phyloP scores from a whole-genome alignment of 2,797 vertebrate species.

The Zalophus californianus region DNA sequence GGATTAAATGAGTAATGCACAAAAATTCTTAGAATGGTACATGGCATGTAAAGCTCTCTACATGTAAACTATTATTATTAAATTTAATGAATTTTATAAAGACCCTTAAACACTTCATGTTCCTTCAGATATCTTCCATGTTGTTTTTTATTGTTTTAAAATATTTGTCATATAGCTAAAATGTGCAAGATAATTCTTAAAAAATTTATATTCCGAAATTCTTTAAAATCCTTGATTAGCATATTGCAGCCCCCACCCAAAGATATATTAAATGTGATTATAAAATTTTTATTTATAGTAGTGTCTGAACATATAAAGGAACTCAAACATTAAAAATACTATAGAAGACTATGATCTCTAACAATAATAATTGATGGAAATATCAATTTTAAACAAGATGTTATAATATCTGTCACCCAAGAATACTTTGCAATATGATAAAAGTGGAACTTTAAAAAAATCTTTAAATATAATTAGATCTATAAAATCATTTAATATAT shows the following conservation, averaged over 20 bases:
- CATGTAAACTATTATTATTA: neutral
- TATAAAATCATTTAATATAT: neutral
- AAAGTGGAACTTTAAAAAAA: neutral
- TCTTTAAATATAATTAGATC: neutral
- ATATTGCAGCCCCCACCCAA: neutral
- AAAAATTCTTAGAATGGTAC: neutral
- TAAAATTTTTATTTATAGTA: neutral
- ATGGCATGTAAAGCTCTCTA: neutral
- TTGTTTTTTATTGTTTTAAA: conserved; percentile 8
- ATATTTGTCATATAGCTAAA: neutral
- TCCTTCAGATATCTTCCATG: neutral
- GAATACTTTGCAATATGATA: neutral
- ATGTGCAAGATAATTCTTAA: neutral
- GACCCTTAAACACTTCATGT: neutral
- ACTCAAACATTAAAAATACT: neutral
- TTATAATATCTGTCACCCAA: neutral
- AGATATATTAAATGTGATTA: neutral
- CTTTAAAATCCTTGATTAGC: neutral
- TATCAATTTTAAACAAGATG: neutral
- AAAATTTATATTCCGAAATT: conserved; percentile 20
- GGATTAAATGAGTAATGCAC: neutral
- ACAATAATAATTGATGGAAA: neutral
- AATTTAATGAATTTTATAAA: neutral
- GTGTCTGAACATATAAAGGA: neutral
- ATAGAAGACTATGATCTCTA: neutral